Evolutionary conservation across 2,888 invertebrate genomes (phyloP), one percentile per base, ranked within the genome.

Genomic region (Parnassius smintheus): DNA sequence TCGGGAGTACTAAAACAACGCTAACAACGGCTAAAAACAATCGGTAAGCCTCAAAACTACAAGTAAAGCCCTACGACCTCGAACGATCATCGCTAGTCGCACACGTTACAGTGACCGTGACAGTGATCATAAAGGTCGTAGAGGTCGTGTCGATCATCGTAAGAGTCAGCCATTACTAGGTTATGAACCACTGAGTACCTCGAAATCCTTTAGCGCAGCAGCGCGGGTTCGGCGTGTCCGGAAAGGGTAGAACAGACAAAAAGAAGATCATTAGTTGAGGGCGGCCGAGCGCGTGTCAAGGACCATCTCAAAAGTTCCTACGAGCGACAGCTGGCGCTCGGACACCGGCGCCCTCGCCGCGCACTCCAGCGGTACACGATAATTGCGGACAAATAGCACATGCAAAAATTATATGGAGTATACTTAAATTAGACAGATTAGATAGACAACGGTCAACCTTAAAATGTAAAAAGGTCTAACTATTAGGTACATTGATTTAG

Each of bases 301-400:
- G 96, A 96, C 96, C 96, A 96, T 96, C 96, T 96, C 96, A 96
- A 96, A 96, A 96, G 96, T 95, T 95, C 96, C 96, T 94, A 94
- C 93, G 72, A 74, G 76, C 71, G 69, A 71, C 74, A 68, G 68
- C 58, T 68, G 70, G 68, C 49, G 49, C 49, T 49, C 49, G 49
- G 49, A 49, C 49, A 49, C 49, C 49, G 49, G 49, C 68, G 69
- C 69, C 68, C 68, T 68, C 70, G 69, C 71, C 70, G 66, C 59
- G 65, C 66, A 62, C 61, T 50, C 61, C 60, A 67, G 72, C 68
- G 70, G 67, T 4, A 49, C 13, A 62, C 69, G 60, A 65, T 62
- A 66, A 59, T 75, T 73, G 84, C 85, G 81, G 80, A 85, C 86
- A 83, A 72, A 76, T 84, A 88, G 88, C 88, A 76, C 88, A 88